These are phyloP conservation scores for Irena cyanogastra DNA, from an alignment of 2,113 vertebrate species.

Conservation along the genomic window DNA sequence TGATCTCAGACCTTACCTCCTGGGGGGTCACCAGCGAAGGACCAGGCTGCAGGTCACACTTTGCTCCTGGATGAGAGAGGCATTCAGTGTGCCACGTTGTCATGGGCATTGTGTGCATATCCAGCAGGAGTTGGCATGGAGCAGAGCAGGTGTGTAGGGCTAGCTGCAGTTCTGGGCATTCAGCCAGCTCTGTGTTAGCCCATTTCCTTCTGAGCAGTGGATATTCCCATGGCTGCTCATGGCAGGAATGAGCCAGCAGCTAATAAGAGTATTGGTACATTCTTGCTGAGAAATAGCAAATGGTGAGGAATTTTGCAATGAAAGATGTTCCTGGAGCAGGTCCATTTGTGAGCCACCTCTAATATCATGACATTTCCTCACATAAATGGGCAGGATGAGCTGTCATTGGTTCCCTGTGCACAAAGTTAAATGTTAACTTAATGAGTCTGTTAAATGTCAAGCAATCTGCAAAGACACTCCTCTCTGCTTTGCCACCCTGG, in stretches of 20 bases:
- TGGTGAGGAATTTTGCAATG: background rate
- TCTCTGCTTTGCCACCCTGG: background rate
- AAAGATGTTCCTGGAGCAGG: background rate
- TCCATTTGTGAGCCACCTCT: background rate
- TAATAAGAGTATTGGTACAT: background rate
- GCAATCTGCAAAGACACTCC: background rate
- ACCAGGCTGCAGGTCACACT: background rate
- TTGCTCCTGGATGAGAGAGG: background rate
- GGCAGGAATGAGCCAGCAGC: background rate
- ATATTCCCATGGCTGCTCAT: accelerated
- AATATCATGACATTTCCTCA: background rate
- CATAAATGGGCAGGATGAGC: background rate
- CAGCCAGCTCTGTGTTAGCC: background rate
- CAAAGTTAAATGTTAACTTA: no score
- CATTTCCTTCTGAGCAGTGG: background rate
- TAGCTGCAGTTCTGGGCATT: background rate
- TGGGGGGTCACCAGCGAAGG: no score
- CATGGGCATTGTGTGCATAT: accelerated
- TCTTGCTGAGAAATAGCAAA: background rate
- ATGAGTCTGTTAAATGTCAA: background rate
- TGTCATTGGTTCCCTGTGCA: background rate
- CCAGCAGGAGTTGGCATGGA: background rate
- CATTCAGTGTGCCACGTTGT: accelerated
- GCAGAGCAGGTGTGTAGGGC: background rate
- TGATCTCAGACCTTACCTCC: background rate